A percentile compares a stretch with the other conserved stretches of the same genome.
Evolutionary conservation across 1,140 invertebrate species (phyloP).

Genomic region (Drosophila truncata): DNA sequence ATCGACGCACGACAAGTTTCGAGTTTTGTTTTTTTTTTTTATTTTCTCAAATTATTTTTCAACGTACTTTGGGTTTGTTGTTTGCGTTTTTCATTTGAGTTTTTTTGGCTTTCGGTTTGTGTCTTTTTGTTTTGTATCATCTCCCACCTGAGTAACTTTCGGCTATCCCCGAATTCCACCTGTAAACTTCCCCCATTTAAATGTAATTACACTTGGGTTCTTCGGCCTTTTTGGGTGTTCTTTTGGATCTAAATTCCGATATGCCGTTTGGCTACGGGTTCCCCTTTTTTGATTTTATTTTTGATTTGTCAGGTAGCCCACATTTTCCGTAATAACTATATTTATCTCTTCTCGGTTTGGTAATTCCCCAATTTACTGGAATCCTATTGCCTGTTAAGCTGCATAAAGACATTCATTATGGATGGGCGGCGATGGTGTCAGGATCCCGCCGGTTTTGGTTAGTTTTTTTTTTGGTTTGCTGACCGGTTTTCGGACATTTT

Average conservation of each 20-base stretch:
- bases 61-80: conserved; percentile 44
- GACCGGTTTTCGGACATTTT: conserved; percentile 70
- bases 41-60: conserved; percentile 30
- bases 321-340: conserved; percentile 28
- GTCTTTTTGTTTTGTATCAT: conserved; percentile 5
- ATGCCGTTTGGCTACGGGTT: conserved; percentile 18
- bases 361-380: conserved; percentile 29
- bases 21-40: conserved; percentile 45
- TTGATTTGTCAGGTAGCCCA: conserved; percentile 32
- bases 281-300: conserved; percentile 7
- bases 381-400: conserved; percentile 11
- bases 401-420: conserved; percentile 27
- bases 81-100: conserved; percentile 60
- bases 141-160: not conserved
- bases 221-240: conserved; percentile 3
- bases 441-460: conserved; percentile 29
- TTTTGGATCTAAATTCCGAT: conserved; percentile 21
- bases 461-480: conserved; percentile 23
- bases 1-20: conserved; percentile 72
- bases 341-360: conserved; percentile 19
- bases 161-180: conserved; percentile 1
- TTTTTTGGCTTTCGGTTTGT: conserved; percentile 20
- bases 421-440: conserved; percentile 32
- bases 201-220: conserved; percentile 28
- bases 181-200: conserved; percentile 11